Evolutionary conservation across 1,140 invertebrate species (phyloP).

Genomic region (Pseudomyrmex dendroicus): DNA sequence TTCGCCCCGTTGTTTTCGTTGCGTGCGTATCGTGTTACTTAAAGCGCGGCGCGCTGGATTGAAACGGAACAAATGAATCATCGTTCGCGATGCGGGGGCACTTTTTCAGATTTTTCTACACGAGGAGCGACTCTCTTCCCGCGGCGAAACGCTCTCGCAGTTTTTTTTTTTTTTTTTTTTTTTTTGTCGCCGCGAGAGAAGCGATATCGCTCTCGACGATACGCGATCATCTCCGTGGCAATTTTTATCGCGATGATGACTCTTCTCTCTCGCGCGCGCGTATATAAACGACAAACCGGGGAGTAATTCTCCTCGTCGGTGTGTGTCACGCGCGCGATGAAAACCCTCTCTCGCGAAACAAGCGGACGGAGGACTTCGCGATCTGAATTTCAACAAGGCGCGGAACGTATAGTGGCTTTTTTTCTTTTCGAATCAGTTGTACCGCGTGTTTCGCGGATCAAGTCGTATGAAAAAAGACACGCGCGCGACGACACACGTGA

Average conservation of each 20-base stretch:
- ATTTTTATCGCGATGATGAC: slow-evolving; percentile 1
- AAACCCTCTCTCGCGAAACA: slow-evolving; percentile 31
- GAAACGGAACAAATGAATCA: slow-evolving; percentile 46
- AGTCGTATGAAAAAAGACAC: slow-evolving; percentile 30
- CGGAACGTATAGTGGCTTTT: not conserved
- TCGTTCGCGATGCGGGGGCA: not conserved
- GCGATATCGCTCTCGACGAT: slow-evolving; percentile 30
- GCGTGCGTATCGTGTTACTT: slow-evolving; percentile 42
- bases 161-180: not conserved
- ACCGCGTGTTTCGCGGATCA: slow-evolving; percentile 44
- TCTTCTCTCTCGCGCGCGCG: not conserved
- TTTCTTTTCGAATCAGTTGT: slow-evolving; percentile 52
- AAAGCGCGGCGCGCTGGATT: slow-evolving; percentile 1
- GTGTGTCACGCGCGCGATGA: slow-evolving; percentile 14
- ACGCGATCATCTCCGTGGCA: slow-evolving; percentile 3
- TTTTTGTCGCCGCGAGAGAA: not conserved
- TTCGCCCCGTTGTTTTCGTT: slow-evolving; percentile 60
- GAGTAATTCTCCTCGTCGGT: not conserved
- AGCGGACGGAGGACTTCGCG: slow-evolving; percentile 31
- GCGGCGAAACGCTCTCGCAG: too few relatives aligned
- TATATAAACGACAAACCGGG: not conserved
- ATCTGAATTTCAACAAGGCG: slow-evolving; percentile 48
- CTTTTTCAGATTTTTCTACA: slow-evolving; percentile 54
- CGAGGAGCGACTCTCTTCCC: slow-evolving; percentile 10
- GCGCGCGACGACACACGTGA: not conserved